Conservation (phyloP, 2,113 vertebrate species). For the Clinocottus analis region DNA sequence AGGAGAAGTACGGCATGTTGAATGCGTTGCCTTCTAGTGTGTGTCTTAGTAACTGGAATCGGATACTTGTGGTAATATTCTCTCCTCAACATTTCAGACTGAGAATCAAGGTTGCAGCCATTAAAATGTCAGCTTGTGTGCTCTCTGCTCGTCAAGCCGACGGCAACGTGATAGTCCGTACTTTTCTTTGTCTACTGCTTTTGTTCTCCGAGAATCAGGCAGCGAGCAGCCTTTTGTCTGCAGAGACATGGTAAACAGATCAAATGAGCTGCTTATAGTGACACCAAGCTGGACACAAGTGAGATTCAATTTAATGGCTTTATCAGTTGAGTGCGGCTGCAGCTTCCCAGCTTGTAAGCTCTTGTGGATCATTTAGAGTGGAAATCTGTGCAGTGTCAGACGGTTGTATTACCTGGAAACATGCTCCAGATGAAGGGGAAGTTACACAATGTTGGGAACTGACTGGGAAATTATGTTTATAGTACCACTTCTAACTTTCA, state of each 20-base stretch:
- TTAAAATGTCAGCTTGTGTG: slow-evolving; percentile 66
- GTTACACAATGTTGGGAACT: not conserved
- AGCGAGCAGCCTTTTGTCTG: slow-evolving; percentile 43
- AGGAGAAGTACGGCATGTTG: not conserved
- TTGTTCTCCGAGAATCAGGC: slow-evolving; percentile 35
- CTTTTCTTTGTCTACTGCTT: slow-evolving; percentile 26
- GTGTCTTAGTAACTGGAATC: slow-evolving; percentile 45
- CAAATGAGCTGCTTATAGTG: slow-evolving; percentile 11
- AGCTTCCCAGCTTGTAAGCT: slow-evolving; percentile 1
- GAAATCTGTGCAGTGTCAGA: slow-evolving; percentile 11
- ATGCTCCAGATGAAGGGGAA: not conserved
- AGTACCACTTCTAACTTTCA: not conserved
- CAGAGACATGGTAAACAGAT: slow-evolving; percentile 40
- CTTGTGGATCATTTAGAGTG: not conserved
- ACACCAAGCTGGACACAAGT: slow-evolving; percentile 20
- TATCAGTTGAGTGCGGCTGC: slow-evolving; percentile 24
- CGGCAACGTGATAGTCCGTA: slow-evolving; percentile 52
- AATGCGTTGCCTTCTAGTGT: slow-evolving; percentile 2
- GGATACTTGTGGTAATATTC: slow-evolving; percentile 41
- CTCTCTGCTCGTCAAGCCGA: slow-evolving; percentile 42
- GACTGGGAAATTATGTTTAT: not conserved
- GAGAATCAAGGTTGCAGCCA: slow-evolving; percentile 43
- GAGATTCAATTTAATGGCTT: slow-evolving; percentile 24
- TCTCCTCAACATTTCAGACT: slow-evolving; percentile 12
- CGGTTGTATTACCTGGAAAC: slow-evolving; percentile 6